phyloP scores from a whole-genome alignment of 2,113 vertebrate species.

The Ochotona princeps region DNA sequence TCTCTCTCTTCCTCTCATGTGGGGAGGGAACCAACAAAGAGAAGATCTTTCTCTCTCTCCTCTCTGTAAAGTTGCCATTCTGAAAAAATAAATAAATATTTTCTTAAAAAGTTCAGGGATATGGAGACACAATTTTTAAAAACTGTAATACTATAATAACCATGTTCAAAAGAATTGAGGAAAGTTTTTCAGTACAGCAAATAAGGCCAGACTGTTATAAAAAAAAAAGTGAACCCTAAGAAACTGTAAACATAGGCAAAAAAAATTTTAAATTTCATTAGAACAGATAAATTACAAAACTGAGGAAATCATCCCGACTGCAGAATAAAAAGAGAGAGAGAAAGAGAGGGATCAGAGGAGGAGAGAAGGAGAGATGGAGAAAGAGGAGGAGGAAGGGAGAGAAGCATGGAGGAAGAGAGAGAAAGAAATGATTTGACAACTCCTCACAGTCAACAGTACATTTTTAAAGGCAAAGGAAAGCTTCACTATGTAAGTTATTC shows the following conservation, averaged over 20 bases:
- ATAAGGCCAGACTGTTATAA: background rate
- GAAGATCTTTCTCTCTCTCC: too few relatives aligned
- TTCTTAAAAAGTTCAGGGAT: background rate
- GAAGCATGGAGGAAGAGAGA: background rate
- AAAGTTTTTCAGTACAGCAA: background rate
- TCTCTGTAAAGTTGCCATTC: too few relatives aligned
- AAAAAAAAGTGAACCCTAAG: background rate
- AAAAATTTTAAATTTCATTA: background rate
- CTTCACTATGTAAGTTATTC: too few relatives aligned
- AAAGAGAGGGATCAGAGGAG: background rate
- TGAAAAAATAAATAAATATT: background rate
- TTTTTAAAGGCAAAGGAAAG: too few relatives aligned
- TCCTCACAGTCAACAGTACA: too few relatives aligned
- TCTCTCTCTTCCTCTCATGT: too few relatives aligned
- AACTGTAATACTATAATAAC: background rate
- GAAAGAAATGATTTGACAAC: background rate
- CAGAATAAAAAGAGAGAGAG: background rate
- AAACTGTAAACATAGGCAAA: background rate
- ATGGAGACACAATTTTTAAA: background rate
- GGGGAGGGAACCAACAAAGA: too few relatives aligned
- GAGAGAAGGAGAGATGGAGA: background rate
- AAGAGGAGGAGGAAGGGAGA: background rate
- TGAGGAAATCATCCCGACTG: background rate
- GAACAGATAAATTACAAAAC: background rate
- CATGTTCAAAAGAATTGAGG: background rate